These are phyloP conservation scores for Cyanoramphus novaezelandiae DNA, from an alignment of 2,113 vertebrate genomes.

Conservation along the genomic window DNA sequence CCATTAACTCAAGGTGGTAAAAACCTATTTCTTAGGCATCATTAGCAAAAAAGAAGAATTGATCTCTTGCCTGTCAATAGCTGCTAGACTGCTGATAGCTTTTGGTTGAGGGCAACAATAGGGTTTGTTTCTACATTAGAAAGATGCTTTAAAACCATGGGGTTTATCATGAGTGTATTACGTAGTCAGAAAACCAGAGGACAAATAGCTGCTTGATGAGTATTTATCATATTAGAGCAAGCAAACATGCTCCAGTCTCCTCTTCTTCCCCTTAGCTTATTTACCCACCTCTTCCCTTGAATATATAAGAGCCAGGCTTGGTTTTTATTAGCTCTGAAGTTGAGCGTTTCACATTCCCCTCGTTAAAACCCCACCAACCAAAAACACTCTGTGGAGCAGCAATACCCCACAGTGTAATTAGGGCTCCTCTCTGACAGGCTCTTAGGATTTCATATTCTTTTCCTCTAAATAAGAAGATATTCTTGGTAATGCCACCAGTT, in stretches of 20 bases:
- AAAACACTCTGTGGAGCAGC: neutral
- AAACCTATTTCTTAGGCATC: neutral
- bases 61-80: neutral
- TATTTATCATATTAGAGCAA: neutral
- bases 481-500: neutral
- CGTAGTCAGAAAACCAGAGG: neutral
- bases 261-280: neutral
- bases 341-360: neutral
- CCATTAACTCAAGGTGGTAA: neutral
- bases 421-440: neutral
- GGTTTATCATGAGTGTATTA: neutral
- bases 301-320: neutral
- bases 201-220: neutral
- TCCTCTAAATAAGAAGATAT: neutral
- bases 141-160: neutral
- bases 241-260: neutral
- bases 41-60: neutral
- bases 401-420: neutral
- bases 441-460: neutral
- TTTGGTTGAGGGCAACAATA: neutral
- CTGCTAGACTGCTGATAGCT: conserved; percentile 4
- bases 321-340: neutral
- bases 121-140: neutral
- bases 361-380: neutral
- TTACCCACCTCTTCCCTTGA: neutral